These are phyloP conservation scores for Turritopsis dohrnii DNA, from an alignment of 30 jellyfish, hydroid and myxozoan species.

Conservation along the genomic window DNA sequence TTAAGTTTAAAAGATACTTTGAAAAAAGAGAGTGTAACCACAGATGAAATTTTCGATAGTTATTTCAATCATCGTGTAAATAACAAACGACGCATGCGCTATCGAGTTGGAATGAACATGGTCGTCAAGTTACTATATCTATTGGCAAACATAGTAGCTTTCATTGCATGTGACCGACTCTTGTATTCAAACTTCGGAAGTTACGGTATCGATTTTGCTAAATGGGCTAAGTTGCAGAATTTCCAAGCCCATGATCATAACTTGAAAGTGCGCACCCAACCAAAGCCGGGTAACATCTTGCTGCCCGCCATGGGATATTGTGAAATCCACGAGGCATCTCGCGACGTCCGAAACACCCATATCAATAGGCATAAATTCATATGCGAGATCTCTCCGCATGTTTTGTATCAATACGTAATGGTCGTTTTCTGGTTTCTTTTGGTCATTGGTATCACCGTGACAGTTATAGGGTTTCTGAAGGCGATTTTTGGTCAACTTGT, in stretches of 20 bases:
- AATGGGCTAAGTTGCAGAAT: slow-evolving; percentile 7
- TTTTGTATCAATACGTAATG: slow-evolving; percentile 27
- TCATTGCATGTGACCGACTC: neutral
- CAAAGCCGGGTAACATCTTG: slow-evolving; percentile 21
- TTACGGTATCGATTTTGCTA: slow-evolving; percentile 16
- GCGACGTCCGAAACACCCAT: slow-evolving; percentile 20
- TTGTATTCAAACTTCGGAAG: slow-evolving; percentile 15
- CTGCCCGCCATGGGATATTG: slow-evolving; percentile 31
- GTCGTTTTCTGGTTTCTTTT: slow-evolving; percentile 27
- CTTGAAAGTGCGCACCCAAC: slow-evolving; percentile 5
- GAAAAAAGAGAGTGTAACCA: neutral
- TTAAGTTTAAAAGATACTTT: slow-evolving; percentile 14
- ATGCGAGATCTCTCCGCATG: slow-evolving; percentile 31
- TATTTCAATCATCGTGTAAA: neutral
- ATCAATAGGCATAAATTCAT: slow-evolving; percentile 17
- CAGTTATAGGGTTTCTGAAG: neutral
- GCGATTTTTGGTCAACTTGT: neutral
- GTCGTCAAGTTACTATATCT: neutral
- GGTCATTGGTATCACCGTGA: slow-evolving; percentile 10
- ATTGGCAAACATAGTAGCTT: slow-evolving; percentile 7
- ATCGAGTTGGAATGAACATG: neutral
- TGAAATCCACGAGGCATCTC: slow-evolving; percentile 29
- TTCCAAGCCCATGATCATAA: neutral
- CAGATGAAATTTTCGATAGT: slow-evolving; percentile 14
- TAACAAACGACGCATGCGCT: slow-evolving; percentile 19